These are phyloP conservation scores for Noctilio leporinus DNA, from an alignment of 2,113 vertebrate species.

Conservation along the genomic window DNA sequence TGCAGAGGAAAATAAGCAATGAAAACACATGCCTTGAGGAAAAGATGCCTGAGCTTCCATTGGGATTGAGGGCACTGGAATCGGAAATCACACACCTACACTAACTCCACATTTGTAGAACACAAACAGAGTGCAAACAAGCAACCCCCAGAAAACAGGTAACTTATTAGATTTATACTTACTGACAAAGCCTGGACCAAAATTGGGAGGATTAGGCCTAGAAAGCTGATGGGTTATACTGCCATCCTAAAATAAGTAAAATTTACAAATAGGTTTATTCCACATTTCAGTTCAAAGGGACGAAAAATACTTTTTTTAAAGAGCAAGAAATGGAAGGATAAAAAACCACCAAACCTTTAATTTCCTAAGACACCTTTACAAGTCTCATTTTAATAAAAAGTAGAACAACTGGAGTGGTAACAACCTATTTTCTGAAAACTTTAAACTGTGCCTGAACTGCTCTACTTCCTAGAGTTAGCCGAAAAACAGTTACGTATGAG, in stretches of 20 bases:
- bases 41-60: not conserved
- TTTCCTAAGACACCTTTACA: slow-evolving; percentile 26
- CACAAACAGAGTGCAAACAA: slow-evolving; percentile 41
- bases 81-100: not conserved
- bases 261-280: slow-evolving; percentile 71
- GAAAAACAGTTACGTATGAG: not conserved
- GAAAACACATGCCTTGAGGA: slow-evolving; percentile 46
- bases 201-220: slow-evolving; percentile 92
- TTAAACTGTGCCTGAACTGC: not conserved
- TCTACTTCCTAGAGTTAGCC: not conserved
- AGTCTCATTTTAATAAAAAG: slow-evolving; percentile 2
- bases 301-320: not conserved
- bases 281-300: slow-evolving; percentile 41
- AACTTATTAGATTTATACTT: slow-evolving; percentile 81
- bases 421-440: not conserved
- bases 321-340: not conserved
- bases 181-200: slow-evolving; percentile 93
- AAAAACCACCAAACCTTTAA: slow-evolving; percentile 23
- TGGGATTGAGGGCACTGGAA: slow-evolving; percentile 1
- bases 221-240: slow-evolving; percentile 87
- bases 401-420: not conserved
- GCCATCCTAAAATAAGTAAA: slow-evolving; percentile 87
- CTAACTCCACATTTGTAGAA: slow-evolving; percentile 31
- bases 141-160: slow-evolving; percentile 46
- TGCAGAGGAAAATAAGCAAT: slow-evolving; percentile 26